Percentiles rank a stretch among this genome's conserved stretches.
Conservation (phyloP, 64 coral and sea anemone species). For the Montipora capricornis region DNA sequence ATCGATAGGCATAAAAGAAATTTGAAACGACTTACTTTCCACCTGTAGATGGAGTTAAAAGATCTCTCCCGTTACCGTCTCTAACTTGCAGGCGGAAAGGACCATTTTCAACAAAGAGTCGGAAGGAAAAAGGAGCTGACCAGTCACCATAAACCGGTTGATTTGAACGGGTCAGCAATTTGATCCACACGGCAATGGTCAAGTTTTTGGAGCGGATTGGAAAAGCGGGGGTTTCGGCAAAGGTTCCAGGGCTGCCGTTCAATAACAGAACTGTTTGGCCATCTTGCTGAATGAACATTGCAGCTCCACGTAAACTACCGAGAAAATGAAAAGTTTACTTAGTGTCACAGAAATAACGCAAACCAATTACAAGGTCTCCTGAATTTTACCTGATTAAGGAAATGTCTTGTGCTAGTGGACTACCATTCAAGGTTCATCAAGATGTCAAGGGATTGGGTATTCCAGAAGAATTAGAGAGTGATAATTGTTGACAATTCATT, state of each 20-base stretch:
- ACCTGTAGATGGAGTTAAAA: neutral
- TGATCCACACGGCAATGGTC: constrained; percentile 15
- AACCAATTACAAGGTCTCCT: too few relatives aligned
- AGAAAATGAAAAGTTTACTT: neutral
- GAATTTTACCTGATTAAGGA: too few relatives aligned
- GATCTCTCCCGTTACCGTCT: neutral
- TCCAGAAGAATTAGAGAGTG: too few relatives aligned
- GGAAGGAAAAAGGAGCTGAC: neutral
- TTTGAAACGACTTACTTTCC: neutral
- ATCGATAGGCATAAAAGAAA: neutral
- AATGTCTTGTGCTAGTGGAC: too few relatives aligned
- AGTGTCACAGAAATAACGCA: too few relatives aligned
- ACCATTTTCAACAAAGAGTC: neutral
- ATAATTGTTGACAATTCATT: too few relatives aligned
- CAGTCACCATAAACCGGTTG: neutral
- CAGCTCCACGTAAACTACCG: neutral
- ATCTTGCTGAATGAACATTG: neutral
- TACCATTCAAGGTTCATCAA: too few relatives aligned
- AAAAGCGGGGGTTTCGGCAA: neutral
- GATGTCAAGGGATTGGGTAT: too few relatives aligned
- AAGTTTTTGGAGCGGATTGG: neutral
- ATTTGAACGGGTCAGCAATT: neutral
- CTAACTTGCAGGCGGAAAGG: neutral
- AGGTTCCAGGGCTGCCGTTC: neutral
- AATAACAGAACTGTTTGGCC: neutral